Evolutionary conservation across 1,140 invertebrate species (phyloP).

Genomic region (Drosophila eugracilis): DNA sequence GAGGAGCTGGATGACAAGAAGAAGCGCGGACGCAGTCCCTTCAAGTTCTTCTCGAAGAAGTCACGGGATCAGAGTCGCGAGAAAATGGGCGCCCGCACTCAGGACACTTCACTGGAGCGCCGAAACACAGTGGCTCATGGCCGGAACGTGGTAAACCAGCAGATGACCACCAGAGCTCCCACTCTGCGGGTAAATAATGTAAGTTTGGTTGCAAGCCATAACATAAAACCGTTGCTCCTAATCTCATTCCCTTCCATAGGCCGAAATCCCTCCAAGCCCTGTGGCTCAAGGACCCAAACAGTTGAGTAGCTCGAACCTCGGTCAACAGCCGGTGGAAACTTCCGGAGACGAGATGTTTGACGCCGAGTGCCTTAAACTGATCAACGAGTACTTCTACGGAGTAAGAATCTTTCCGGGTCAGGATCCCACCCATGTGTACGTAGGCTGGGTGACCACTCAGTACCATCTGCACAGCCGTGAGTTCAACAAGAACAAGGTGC

Average conservation of each 20-base stretch:
- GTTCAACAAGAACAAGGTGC: conserved; percentile 95
- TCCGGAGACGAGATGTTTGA: conserved; percentile 94
- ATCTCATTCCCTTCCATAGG: conserved; percentile 82
- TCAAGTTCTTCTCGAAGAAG: conserved; percentile 88
- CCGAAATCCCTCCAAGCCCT: conserved; percentile 73
- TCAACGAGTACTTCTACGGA: conserved; percentile 99
- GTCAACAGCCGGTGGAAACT: conserved; percentile 89
- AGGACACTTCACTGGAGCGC: conserved; percentile 73
- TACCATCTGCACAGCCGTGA: conserved; percentile 95
- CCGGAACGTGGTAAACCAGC: conserved; percentile 78
- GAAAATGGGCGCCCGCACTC: conserved; percentile 54
- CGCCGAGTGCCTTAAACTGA: conserved; percentile 94
- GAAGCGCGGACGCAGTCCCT: conserved; percentile 94
- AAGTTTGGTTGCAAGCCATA: background rate
- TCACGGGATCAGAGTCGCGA: conserved; percentile 82
- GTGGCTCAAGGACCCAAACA: conserved; percentile 90
- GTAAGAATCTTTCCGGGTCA: conserved; percentile 97
- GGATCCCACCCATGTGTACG: conserved; percentile 98
- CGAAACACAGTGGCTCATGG: conserved; percentile 81
- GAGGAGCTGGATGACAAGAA: conserved; percentile 91
- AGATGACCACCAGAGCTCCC: conserved; percentile 73
- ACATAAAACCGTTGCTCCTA: background rate
- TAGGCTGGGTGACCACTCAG: conserved; percentile 99
- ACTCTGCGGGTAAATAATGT: conserved; percentile 72
- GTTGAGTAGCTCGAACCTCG: conserved; percentile 88